Base-by-base conservation (phyloP, 2,888 invertebrate species). In the Sphecodes monilicornis region DNA sequence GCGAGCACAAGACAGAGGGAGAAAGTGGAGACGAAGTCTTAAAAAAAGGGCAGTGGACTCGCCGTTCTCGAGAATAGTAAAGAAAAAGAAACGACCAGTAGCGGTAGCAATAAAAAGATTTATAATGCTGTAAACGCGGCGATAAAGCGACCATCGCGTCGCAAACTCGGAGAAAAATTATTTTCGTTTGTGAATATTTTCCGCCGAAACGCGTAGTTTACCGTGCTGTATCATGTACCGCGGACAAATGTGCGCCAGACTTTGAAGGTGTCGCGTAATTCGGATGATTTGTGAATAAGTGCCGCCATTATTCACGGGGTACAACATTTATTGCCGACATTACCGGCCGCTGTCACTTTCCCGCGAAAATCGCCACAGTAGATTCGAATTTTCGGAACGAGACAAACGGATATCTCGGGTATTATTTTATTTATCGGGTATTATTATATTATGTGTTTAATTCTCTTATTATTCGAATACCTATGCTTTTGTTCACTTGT, bases 111-210 rank as follows among this genome's bases (percentile, higher is more conserved):
- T 87, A 87, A 87, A 88, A 89, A 84, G 87, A 87, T 90, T 89
- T 89, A 90, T 80, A 85, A 80, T 70, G 85, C 82, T 78, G 87
- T 85, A 87, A 89, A 90, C 66, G 80, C 80, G 72, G 69, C 85
- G 89, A 88, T 90, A 88, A 89, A 86, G 71, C 82, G 64, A 39
- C 39, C 72, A 41, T 78, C 73, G 29, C 66, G 54, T 41, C 43
- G n/a, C n/a, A 36, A 26, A 36, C 41, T 43, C 36, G 66, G 0
- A 16, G 57, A 13, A 68, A 68, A 79, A 75, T 85, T 81, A 83
- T 81, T 84, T 84, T 69, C 74, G 68, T 76, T 73, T 64, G 69
- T 60, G 76, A 86, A 84, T 83, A 88, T 88, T 81, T 78, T 43
- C 74, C 76, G 69, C n/a, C 77, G 85, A 88, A 90, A 85, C 83